phyloP scores from a whole-genome alignment of 2,888 invertebrate species.

The Drosophila nr. perissopoda region DNA sequence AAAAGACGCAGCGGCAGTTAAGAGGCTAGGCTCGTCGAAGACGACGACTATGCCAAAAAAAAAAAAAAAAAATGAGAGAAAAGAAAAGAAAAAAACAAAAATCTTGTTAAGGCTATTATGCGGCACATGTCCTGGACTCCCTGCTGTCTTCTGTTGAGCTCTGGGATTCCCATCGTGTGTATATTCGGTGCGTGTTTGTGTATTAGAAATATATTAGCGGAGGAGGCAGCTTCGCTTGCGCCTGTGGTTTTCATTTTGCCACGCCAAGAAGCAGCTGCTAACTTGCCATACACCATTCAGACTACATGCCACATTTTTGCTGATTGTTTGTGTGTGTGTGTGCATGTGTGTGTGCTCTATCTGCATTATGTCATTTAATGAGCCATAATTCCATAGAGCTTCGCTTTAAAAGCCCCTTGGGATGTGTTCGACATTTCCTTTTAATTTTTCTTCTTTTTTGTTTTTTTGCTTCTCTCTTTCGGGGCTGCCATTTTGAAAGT shows the following conservation, averaged over 20 bases:
- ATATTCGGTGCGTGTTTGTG: slow-evolving; percentile 58
- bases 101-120: slow-evolving; percentile 71
- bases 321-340: not conserved
- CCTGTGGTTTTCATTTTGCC: slow-evolving; percentile 51
- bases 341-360: slow-evolving; percentile 17
- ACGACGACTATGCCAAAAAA: slow-evolving; percentile 31
- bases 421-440: slow-evolving; percentile 41
- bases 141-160: slow-evolving; percentile 28
- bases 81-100: slow-evolving; percentile 20
- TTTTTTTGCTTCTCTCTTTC: slow-evolving; percentile 9
- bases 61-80: not conserved
- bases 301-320: slow-evolving; percentile 8
- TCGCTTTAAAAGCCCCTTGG: slow-evolving; percentile 42
- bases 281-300: slow-evolving; percentile 35
- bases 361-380: slow-evolving; percentile 75
- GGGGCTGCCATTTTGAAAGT: slow-evolving; percentile 61
- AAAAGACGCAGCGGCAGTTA: slow-evolving; percentile 76
- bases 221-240: slow-evolving; percentile 28
- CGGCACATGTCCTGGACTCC: slow-evolving; percentile 58
- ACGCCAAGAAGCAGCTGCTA: slow-evolving; percentile 43
- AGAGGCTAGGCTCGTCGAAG: slow-evolving; percentile 47
- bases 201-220: slow-evolving; percentile 74
- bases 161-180: slow-evolving; percentile 22
- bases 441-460: slow-evolving; percentile 34
- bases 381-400: slow-evolving; percentile 72